phyloP scores from a whole-genome alignment of 2,888 invertebrate genomes.

The Campoplex nolae region DNA sequence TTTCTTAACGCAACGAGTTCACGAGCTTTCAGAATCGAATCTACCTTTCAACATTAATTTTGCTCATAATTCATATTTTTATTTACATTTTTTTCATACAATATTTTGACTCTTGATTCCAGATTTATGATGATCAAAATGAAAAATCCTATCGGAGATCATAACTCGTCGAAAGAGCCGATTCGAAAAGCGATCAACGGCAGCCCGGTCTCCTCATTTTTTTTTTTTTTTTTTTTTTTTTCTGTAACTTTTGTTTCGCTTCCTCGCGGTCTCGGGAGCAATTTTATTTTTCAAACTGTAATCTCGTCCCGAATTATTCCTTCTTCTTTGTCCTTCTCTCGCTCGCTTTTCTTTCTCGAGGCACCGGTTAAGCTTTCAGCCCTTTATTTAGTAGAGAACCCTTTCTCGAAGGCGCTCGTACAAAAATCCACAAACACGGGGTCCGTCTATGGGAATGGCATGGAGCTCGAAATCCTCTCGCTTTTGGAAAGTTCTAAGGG shows the following conservation, averaged over 20 bases:
- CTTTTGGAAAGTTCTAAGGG: constrained; percentile 67
- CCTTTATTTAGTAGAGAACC: constrained; percentile 26
- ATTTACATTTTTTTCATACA: neutral
- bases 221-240: constrained; percentile 10
- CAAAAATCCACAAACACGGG: neutral
- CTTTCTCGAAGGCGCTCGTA: constrained; percentile 1
- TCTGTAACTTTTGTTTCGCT: neutral
- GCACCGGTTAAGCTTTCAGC: constrained; percentile 58
- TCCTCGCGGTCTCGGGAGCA: constrained; percentile 1
- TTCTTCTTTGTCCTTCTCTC: constrained; percentile 2
- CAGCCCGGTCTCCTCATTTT: neutral
- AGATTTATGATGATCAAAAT: neutral
- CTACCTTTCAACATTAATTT: neutral
- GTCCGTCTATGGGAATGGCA: constrained; percentile 27
- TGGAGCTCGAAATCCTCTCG: constrained; percentile 63
- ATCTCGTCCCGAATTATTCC: constrained; percentile 45
- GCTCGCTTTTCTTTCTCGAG: constrained; percentile 40
- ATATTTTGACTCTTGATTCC: neutral
- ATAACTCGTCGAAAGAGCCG: neutral
- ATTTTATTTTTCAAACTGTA: constrained; percentile 52
- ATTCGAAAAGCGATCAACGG: neutral
- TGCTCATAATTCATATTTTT: neutral
- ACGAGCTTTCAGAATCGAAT: neutral
- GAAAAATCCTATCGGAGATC: neutral
- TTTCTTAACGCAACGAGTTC: constrained; percentile 27